Evolutionary conservation across 2,113 vertebrate species (phyloP), one percentile per base, ranked within the genome.

Genomic region (Petrocephalus microphthalmus): DNA sequence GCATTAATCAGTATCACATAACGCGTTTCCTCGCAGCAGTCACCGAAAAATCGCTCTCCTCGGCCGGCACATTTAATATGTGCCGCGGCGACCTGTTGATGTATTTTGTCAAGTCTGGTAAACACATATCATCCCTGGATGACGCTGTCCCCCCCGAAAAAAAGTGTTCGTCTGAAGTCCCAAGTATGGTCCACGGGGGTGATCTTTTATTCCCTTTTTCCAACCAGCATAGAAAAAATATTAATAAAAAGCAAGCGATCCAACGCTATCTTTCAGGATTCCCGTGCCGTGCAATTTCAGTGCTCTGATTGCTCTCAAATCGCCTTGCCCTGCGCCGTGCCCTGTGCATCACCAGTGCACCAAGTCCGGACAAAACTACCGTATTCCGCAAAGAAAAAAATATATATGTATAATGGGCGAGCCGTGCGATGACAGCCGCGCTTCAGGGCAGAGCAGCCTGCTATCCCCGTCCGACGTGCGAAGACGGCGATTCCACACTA

Each of bases 81-180:
- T 85, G 81, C 37, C 5, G 4, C 47, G 22, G 56, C 71, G 93
- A 94, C 92, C 93, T 93, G 93, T 92, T 93, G 92, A 93, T 91
- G 93, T 54, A 52, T 92, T 82, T 88, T 89, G 88, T 90, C 87
- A 47, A 82, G 67, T 56, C 52, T 91, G 91, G 92, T 93, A 93
- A 91, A 93, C 91, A 92, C 90, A 92, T 94, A 86, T 91, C 93
- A 93, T 93, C 94, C 94, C 91, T 93, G 93, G 93, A 92, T 93
- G 91, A 91, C 91, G 54, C 52, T 92, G 92, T 92, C 92, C 88
- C 92, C 42, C 42, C 42, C 42, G 3, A 67, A 67, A 67, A 67
- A 92, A 88, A 90, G 86, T 51, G 85, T 93, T 92, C 92, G 88
- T 93, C 92, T 94, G 92, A 95, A 93, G 88, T 67, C 86, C 29